Conservation (phyloP, 2,888 invertebrate genomes). For the Argyresthia goedartella region DNA sequence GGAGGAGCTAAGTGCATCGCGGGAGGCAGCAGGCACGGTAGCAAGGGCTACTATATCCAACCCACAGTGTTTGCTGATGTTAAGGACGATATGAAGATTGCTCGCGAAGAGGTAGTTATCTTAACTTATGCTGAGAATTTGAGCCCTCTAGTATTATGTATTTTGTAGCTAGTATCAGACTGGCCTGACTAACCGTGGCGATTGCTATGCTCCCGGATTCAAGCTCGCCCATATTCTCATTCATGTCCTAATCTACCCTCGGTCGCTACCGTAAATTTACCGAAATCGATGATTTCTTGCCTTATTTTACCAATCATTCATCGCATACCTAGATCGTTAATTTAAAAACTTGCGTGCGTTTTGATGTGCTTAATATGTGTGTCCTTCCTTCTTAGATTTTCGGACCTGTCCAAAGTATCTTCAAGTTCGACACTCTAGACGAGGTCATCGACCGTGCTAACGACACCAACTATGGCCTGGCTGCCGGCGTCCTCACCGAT, state of each 20-base stretch:
- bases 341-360: too few relatives aligned
- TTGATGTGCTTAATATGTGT: neutral
- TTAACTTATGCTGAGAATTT: neutral
- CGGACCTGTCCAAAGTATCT: constrained; percentile 90
- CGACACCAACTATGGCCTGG: constrained; percentile 85
- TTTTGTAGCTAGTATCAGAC: neutral
- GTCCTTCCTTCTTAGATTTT: constrained; percentile 76
- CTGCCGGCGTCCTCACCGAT: constrained; percentile 87
- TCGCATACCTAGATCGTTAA: too few relatives aligned
- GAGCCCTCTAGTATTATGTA: neutral
- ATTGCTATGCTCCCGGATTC: too few relatives aligned
- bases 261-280: too few relatives aligned
- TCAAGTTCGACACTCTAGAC: constrained; percentile 84
- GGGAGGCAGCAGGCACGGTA: constrained; percentile 80
- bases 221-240: too few relatives aligned
- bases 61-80: constrained; percentile 87
- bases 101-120: constrained; percentile 78
- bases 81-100: constrained; percentile 82
- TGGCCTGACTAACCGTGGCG: neutral
- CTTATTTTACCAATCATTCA: too few relatives aligned
- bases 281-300: too few relatives aligned
- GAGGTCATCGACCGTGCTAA: constrained; percentile 91
- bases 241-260: too few relatives aligned
- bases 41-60: constrained; percentile 81
- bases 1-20: constrained; percentile 84